Conservation (phyloP, 1,140 invertebrate genomes). For the Asbolus verrucosus region DNA sequence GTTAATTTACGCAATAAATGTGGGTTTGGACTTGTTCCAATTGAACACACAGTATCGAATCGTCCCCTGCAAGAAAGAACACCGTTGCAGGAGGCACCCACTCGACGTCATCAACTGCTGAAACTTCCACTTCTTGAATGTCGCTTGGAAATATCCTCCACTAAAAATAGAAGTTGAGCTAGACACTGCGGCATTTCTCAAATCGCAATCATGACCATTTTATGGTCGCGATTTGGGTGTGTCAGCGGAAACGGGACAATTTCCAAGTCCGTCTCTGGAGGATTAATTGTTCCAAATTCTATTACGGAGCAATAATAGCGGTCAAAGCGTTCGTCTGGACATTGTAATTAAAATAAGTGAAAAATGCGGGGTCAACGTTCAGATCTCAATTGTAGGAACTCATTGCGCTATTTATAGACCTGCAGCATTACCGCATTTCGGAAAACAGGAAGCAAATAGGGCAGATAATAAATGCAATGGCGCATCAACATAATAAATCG, state of each 20-base stretch:
- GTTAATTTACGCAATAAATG: constrained; percentile 5
- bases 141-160: neutral
- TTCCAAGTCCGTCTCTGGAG: neutral
- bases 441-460: constrained; percentile 29
- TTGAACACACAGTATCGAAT: neutral
- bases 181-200: neutral
- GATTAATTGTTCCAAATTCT: constrained; percentile 30
- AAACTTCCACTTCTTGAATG: neutral
- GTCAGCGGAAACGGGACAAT: no score
- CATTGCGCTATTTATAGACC: constrained; percentile 23
- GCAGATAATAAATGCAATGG: constrained; percentile 16
- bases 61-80: neutral
- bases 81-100: neutral
- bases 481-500: constrained; percentile 2
- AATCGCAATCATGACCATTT: neutral
- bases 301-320: constrained; percentile 28
- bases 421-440: constrained; percentile 16
- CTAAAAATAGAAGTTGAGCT: constrained; percentile 16
- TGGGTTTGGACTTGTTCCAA: constrained; percentile 3
- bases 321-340: constrained; percentile 23
- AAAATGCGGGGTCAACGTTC: constrained; percentile 34
- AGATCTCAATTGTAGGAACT: constrained; percentile 25
- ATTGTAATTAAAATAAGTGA: constrained; percentile 35
- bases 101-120: neutral
- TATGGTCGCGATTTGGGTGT: neutral